Percentiles rank a stretch among this genome's conserved stretches.
phyloP scores from a whole-genome alignment of 1,140 invertebrate species.

The Pseudomyrmex pallidus region DNA sequence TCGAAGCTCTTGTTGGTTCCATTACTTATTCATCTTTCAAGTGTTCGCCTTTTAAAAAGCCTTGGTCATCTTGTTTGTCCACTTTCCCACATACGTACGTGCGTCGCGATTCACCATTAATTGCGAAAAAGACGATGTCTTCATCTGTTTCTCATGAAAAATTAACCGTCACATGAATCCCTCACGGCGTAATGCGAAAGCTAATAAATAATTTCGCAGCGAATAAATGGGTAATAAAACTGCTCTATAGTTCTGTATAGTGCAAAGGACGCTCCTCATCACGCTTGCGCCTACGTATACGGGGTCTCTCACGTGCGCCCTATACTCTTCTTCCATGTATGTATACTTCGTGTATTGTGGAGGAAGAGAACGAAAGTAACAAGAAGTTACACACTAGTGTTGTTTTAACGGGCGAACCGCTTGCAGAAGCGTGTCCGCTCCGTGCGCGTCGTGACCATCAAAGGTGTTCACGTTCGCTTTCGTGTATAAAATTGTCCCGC shows the following conservation, averaged over 20 bases:
- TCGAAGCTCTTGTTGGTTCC: too few species aligned
- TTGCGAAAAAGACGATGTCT: too few species aligned
- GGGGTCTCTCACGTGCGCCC: constrained; percentile 68
- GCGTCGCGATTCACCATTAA: too few species aligned
- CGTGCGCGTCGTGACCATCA: neutral
- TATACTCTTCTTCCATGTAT: constrained; percentile 49
- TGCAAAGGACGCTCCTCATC: constrained; percentile 54
- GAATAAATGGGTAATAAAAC: constrained; percentile 29
- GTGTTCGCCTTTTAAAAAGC: too few species aligned
- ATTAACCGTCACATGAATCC: constrained; percentile 30
- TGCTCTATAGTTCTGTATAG: constrained; percentile 61
- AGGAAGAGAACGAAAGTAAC: constrained; percentile 55
- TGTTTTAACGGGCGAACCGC: constrained; percentile 53
- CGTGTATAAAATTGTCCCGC: neutral
- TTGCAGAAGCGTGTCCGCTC: constrained; percentile 8
- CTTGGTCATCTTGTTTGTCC: too few species aligned
- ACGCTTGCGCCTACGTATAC: constrained; percentile 29
- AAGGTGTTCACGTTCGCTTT: constrained; percentile 36
- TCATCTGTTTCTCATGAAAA: constrained; percentile 35
- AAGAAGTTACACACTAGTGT: constrained; percentile 45
- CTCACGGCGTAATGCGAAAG: neutral
- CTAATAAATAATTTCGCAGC: constrained; percentile 49
- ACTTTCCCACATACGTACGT: too few species aligned
- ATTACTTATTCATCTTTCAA: too few species aligned
- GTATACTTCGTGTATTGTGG: constrained; percentile 16